Evolutionary conservation across 2,797 vertebrate genomes (phyloP).

Genomic region (Hemibagrus guttatus): DNA sequence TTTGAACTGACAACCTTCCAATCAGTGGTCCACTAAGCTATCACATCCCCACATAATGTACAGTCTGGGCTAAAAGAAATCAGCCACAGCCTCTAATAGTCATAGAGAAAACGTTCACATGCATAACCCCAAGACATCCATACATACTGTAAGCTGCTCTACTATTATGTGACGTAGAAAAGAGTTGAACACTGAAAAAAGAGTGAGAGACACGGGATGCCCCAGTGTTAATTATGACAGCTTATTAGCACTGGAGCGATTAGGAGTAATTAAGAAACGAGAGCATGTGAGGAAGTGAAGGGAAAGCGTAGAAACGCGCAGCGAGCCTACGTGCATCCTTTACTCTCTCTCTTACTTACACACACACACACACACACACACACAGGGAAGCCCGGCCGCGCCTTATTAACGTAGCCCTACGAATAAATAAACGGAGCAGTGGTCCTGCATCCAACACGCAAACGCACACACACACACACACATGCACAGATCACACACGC

Average conservation of each 20-base stretch:
- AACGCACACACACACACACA: background rate
- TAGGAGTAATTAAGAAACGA: conserved; percentile 70
- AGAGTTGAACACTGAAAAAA: background rate
- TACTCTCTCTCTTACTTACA: background rate
- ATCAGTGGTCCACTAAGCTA: too few relatives aligned
- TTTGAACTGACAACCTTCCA: too few relatives aligned
- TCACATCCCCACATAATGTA: background rate
- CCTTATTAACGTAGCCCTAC: conserved; percentile 20
- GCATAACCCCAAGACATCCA: background rate
- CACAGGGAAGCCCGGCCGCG: conserved; percentile 28
- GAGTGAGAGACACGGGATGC: conserved; percentile 56
- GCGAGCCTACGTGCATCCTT: background rate
- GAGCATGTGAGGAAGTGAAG: conserved; percentile 34
- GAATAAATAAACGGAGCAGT: background rate
- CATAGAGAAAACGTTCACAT: background rate
- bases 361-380: background rate
- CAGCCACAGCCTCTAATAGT: background rate
- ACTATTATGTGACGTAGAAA: background rate
- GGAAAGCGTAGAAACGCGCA: conserved; percentile 20
- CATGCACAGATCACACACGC: background rate
- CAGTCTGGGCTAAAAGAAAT: background rate
- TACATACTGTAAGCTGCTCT: background rate
- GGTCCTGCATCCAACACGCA: conserved; percentile 2
- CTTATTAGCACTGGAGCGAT: conserved; percentile 68
- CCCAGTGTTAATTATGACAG: conserved; percentile 66